Evolutionary conservation across 2,113 vertebrate genomes (phyloP).

Genomic region (Zosterops borbonicus): DNA sequence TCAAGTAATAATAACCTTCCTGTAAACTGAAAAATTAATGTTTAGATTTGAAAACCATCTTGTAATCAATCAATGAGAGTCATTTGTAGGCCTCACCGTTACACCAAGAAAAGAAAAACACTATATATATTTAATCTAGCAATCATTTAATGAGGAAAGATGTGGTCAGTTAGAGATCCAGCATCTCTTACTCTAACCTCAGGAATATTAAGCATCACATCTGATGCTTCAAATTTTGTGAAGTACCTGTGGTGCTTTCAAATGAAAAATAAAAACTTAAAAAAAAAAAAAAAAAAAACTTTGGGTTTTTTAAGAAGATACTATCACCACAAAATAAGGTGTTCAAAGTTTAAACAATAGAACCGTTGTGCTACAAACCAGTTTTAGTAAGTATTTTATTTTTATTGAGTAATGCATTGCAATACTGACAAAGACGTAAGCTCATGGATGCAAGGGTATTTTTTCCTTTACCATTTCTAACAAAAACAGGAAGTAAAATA

Average conservation of each 20-base stretch:
- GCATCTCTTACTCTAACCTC: not conserved
- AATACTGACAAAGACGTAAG: not conserved
- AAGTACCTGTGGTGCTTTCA: not conserved
- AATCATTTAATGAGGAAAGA: not conserved
- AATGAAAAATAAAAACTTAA: not conserved
- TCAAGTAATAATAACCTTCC: not conserved
- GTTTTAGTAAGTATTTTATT: not conserved
- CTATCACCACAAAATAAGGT: not conserved
- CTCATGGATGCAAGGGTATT: not conserved
- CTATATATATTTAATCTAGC: not conserved
- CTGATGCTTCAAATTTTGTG: not conserved
- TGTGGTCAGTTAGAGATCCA: not conserved
- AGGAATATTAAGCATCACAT: not conserved
- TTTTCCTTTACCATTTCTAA: not conserved
- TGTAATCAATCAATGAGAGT: not conserved
- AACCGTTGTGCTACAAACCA: not conserved
- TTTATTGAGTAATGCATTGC: not conserved
- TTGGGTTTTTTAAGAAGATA: not conserved
- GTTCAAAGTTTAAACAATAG: not conserved
- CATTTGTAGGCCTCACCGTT: not conserved
- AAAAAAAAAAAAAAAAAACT: not conserved
- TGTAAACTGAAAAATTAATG: not conserved
- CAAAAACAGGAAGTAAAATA: not conserved
- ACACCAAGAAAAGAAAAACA: not conserved
- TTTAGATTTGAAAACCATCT: not conserved